phyloP scores from a whole-genome alignment of 2,888 invertebrate species.

The Tyria jacobaeae region DNA sequence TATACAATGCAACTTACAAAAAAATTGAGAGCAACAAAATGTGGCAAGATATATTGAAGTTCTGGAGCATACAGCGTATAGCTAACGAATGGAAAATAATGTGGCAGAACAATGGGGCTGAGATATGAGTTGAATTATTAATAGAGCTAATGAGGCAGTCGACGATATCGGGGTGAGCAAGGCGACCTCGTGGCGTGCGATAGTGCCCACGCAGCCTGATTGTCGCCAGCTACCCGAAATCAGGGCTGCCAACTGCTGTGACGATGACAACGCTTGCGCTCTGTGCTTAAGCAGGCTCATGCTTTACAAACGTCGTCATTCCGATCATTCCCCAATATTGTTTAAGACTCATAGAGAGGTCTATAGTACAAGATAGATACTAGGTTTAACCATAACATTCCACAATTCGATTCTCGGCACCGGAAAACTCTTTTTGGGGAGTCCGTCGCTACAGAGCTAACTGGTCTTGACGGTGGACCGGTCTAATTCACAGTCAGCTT shows the following conservation, averaged over 20 bases:
- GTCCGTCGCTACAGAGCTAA: too few relatives aligned
- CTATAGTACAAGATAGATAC: too few relatives aligned
- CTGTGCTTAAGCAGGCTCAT: neutral
- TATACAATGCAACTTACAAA: constrained; percentile 23
- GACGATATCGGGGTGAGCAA: constrained; percentile 78
- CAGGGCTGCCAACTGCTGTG: constrained; percentile 44
- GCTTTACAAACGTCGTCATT: too few relatives aligned
- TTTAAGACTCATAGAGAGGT: too few relatives aligned
- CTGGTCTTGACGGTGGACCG: too few relatives aligned
- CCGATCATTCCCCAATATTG: too few relatives aligned
- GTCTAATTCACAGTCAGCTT: too few relatives aligned
- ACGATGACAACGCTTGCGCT: neutral
- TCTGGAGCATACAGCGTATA: constrained; percentile 40
- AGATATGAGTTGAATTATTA: constrained; percentile 83
- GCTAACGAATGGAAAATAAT: constrained; percentile 72
- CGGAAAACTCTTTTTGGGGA: too few relatives aligned
- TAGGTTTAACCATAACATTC: too few relatives aligned
- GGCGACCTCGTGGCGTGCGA: constrained; percentile 78
- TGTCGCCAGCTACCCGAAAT: constrained; percentile 78
- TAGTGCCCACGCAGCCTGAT: constrained; percentile 85
- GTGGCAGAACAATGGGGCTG: constrained; percentile 76
- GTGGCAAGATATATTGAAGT: constrained; percentile 48
- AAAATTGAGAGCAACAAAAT: constrained; percentile 42
- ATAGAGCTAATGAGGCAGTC: constrained; percentile 82
- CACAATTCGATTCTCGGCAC: too few relatives aligned